phyloP scores from a whole-genome alignment of 2,797 vertebrate genomes.

The Coregonus ussuriensis region DNA sequence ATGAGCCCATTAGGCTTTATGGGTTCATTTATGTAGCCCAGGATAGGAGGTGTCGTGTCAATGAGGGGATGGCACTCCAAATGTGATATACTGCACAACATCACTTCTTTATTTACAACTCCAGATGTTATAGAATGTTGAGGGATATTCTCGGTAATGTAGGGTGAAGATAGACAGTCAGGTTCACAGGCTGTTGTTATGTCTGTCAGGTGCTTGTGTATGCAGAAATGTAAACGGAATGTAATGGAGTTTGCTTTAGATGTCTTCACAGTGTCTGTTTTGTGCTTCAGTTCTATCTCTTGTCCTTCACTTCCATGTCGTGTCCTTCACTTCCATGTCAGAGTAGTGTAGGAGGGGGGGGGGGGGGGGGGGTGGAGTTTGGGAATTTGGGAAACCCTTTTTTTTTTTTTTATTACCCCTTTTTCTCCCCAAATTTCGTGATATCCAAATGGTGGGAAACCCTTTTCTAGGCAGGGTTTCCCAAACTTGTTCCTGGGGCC shows the following conservation, averaged over 20 bases:
- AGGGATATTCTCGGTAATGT: neutral
- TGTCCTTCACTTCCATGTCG: too few relatives aligned
- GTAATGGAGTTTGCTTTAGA: neutral
- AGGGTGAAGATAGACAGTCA: too few relatives aligned
- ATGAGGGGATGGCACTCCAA: neutral
- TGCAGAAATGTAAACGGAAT: neutral
- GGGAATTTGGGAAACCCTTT: too few relatives aligned
- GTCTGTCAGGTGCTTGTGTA: neutral
- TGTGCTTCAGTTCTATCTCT: too few relatives aligned
- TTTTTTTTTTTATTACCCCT: too few relatives aligned
- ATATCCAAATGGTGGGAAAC: too few relatives aligned
- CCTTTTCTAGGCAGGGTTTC: too few relatives aligned
- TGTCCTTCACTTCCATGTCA: neutral
- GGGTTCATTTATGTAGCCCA: conserved; percentile 44
- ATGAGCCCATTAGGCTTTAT: conserved; percentile 51
- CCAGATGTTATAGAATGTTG: neutral
- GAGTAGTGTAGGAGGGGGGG: neutral
- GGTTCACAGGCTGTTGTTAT: neutral
- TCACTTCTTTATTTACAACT: neutral
- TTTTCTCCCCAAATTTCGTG: too few relatives aligned
- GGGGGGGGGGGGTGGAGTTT: too few relatives aligned
- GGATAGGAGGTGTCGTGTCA: conserved; percentile 11
- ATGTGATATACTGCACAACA: neutral
- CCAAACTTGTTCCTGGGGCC: too few relatives aligned
- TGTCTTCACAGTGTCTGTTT: too few relatives aligned